Percentiles rank a stretch among this genome's conserved stretches.
Evolutionary conservation across 2,797 vertebrate genomes (phyloP).

Genomic region (Decapterus maruadsi): DNA sequence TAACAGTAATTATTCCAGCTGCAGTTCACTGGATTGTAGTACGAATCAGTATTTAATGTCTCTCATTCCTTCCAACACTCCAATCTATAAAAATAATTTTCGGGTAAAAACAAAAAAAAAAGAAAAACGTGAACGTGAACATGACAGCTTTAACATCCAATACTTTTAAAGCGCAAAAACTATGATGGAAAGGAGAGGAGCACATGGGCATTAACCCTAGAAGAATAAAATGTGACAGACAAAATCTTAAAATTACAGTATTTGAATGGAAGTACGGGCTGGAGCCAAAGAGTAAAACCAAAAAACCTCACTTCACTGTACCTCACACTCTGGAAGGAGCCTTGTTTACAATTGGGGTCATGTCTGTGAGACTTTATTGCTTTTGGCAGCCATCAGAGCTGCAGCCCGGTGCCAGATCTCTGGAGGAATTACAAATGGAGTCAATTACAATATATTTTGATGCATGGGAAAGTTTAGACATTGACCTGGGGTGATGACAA

Average conservation of each 20-base stretch:
- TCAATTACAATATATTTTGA: conserved; percentile 86
- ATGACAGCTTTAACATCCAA: background rate
- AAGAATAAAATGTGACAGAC: conserved; percentile 45
- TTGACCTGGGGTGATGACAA: conserved; percentile 83
- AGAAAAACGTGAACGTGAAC: too few species aligned
- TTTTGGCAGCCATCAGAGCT: conserved; percentile 81
- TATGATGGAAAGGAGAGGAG: conserved; percentile 12
- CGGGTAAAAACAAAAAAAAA: background rate
- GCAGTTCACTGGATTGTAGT: conserved; percentile 15
- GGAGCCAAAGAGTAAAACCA: conserved; percentile 22
- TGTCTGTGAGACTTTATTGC: conserved; percentile 82
- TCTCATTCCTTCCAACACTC: background rate
- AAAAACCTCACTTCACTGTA: conserved; percentile 47
- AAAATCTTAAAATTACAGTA: conserved; percentile 42
- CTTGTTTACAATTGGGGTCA: conserved; percentile 80
- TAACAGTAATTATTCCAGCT: conserved; percentile 24
- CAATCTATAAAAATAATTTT: background rate
- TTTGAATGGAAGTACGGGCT: conserved; percentile 29
- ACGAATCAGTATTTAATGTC: conserved; percentile 1
- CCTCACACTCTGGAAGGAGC: conserved; percentile 51
- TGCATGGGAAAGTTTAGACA: conserved; percentile 84
- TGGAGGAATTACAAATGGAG: conserved; percentile 84
- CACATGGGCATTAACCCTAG: conserved; percentile 8
- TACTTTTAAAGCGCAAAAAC: conserved; percentile 32
- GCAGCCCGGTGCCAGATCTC: conserved; percentile 77